Conservation (phyloP, 2,113 vertebrate genomes). For the Eurypyga helias region DNA sequence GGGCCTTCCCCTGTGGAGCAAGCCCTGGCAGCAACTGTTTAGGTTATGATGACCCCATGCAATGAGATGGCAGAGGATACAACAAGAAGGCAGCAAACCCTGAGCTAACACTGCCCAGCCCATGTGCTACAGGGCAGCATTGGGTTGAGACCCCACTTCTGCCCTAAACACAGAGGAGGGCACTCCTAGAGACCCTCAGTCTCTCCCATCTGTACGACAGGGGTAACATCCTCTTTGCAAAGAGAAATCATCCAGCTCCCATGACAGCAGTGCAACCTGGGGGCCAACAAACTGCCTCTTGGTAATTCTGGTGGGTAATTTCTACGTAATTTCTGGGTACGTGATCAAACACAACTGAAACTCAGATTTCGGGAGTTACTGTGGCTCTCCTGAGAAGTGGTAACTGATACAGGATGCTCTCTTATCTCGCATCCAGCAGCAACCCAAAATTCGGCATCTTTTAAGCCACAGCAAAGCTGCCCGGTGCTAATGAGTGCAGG, state of each 20-base stretch:
- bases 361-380: neutral
- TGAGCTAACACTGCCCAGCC: neutral
- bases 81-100: neutral
- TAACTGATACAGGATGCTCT: neutral
- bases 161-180: neutral
- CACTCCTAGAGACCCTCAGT: neutral
- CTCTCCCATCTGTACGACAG: neutral
- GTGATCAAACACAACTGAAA: neutral
- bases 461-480: neutral
- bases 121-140: neutral
- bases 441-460: neutral
- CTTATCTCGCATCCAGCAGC: neutral
- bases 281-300: neutral
- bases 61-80: neutral
- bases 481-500: fast-evolving
- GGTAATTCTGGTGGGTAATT: neutral
- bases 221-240: neutral
- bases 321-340: neutral
- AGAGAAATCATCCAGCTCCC: neutral
- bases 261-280: fast-evolving
- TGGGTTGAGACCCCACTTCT: neutral
- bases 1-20: neutral
- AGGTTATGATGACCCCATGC: neutral
- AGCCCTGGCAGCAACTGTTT: neutral
- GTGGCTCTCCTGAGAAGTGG: neutral